Evolutionary conservation across 2,888 invertebrate species (phyloP), one percentile per base, ranked within the genome.

Genomic region (Lycia hirtaria): DNA sequence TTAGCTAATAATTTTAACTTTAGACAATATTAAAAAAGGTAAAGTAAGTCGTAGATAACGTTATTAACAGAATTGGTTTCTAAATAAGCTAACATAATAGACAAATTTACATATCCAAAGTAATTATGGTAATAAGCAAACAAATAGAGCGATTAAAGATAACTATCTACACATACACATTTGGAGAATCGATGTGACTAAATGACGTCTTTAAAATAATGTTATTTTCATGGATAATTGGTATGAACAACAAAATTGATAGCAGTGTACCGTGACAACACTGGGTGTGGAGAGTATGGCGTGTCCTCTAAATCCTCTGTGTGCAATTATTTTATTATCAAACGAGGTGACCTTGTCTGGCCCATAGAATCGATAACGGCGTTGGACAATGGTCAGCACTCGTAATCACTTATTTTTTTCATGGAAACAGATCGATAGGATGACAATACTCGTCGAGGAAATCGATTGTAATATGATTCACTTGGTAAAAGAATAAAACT

Each of bases 341-440:
- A 32, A 53, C 40, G 15, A 9, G 38, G 4, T 45, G 69, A 60
- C 75, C 76, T 75, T 71, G 71, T 54, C 24, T 33, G 26, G 53
- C 44, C 48, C 37, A 60, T 43, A 14, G 56, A 64, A 65, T 73
- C 73, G 73, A 75, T 75, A 72, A 53, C 48, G 56, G 49, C 64
- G 54, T 64, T 69, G 52, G 51, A 60, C 65, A 51, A 38, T 51
- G 60, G 63, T 50, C 56, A 61, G 44, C 12, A 47, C 24, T 17
- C 22, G 35, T 40, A 44, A 32, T 48, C 37, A 48, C 60, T 58
- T 51, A 56, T 58, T 50, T 61, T n/a, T 57, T 54, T 53, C 41
- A 41, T 41, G 26, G 10, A 41, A 26, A 41, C 24, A 28, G 26
- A 41, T 26, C 14, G 41, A 17, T n/a, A 28, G 6, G 9, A 14